Evolutionary conservation across 2,113 vertebrate genomes (phyloP).

Genomic region (Apteryx mantelli): DNA sequence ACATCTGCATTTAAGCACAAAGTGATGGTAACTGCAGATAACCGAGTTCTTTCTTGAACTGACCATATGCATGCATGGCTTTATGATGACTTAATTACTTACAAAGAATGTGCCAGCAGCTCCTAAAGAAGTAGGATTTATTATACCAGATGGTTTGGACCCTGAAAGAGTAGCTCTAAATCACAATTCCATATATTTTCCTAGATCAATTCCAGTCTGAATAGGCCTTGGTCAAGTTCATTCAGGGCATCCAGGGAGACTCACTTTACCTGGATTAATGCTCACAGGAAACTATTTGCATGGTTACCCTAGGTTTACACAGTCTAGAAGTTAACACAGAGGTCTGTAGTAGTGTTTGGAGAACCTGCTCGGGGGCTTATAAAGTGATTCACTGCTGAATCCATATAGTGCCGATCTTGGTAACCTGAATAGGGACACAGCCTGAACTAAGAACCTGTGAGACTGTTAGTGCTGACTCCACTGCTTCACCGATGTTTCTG

Average conservation of each 20-base stretch:
- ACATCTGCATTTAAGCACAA: neutral
- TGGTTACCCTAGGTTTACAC: neutral
- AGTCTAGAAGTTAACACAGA: neutral
- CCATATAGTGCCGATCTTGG: neutral
- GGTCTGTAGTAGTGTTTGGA: neutral
- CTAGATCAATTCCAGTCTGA: neutral
- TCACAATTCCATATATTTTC: neutral
- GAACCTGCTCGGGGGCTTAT: neutral
- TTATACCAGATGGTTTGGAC: neutral
- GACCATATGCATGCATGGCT: neutral
- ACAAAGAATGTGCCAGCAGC: neutral
- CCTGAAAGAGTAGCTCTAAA: neutral
- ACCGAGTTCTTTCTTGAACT: neutral
- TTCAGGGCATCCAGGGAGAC: neutral
- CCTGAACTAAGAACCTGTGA: neutral
- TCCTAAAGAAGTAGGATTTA: neutral
- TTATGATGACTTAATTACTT: neutral
- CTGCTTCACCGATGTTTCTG: accelerated
- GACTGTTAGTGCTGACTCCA: no score
- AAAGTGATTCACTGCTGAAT: neutral
- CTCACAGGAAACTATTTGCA: neutral
- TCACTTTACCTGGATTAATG: neutral
- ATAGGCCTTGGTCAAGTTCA: neutral
- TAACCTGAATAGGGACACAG: neutral
- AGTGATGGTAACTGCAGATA: neutral